Conservation (phyloP, 2,797 vertebrate species). For the Sebastes aleutianus region DNA sequence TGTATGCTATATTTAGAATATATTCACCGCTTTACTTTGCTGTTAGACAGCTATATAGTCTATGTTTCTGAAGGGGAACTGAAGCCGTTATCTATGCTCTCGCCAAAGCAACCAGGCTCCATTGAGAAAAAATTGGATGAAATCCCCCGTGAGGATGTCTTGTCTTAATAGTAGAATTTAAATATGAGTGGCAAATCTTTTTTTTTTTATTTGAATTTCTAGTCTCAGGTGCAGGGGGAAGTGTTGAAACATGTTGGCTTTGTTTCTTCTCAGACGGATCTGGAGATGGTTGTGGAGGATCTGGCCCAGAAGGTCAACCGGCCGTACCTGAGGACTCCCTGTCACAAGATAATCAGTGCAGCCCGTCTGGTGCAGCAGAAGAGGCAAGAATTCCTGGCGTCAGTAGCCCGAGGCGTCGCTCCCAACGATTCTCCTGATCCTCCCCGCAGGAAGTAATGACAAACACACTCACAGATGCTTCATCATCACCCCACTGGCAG, state of each 20-base stretch:
- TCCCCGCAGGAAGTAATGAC: conserved; percentile 90
- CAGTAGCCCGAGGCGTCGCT: conserved; percentile 95
- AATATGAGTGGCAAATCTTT: background rate
- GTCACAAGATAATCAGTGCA: conserved; percentile 96
- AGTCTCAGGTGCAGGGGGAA: background rate
- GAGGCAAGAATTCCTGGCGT: conserved; percentile 96
- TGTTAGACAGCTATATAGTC: no score
- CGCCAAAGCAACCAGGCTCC: no score
- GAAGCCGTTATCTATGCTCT: no score
- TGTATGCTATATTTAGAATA: no score
- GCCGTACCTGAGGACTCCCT: conserved; percentile 96
- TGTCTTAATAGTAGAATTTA: background rate
- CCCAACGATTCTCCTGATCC: conserved; percentile 96
- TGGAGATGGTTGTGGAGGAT: conserved; percentile 99
- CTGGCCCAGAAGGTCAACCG: conserved; percentile 98
- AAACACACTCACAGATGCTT: background rate
- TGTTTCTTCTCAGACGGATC: conserved; percentile 87
- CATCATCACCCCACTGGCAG: background rate
- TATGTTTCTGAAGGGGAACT: no score
- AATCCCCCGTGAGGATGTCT: background rate
- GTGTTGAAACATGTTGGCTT: background rate
- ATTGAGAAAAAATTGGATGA: background rate
- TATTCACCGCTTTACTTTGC: no score
- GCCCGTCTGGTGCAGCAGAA: conserved; percentile 98
- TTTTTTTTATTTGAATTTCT: background rate